Conservation (phyloP, 2,888 invertebrate species). For the Eubasilissa splendida region DNA sequence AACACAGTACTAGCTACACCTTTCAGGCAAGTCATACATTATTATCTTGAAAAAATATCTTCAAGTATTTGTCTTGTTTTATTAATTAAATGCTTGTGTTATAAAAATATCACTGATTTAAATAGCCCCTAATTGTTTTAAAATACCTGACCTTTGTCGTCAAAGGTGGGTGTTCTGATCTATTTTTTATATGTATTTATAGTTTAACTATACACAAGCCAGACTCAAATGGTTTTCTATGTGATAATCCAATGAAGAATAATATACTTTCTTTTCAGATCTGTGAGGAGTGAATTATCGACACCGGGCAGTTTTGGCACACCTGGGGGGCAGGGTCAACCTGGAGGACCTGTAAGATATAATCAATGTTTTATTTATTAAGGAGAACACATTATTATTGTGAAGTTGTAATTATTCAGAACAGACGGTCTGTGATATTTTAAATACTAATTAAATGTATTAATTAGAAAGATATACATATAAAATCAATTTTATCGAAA, state of each 20-base stretch:
- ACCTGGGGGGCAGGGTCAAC: conserved; percentile 65
- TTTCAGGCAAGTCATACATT: conserved; percentile 71
- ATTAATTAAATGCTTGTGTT: not conserved
- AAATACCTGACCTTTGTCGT: not conserved
- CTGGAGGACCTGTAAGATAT: conserved; percentile 45
- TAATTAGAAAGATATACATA: too few relatives aligned
- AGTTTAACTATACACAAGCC: too few relatives aligned
- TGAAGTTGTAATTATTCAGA: too few relatives aligned
- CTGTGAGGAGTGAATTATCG: conserved; percentile 77
- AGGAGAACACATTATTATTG: too few relatives aligned
- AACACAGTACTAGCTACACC: conserved; percentile 94
- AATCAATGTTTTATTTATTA: too few relatives aligned
- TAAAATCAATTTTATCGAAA: too few relatives aligned
- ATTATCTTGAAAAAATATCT: conserved; percentile 55
- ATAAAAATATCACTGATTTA: not conserved
- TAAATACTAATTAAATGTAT: too few relatives aligned
- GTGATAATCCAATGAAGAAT: not conserved
- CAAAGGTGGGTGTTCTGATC: not conserved
- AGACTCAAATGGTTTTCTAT: too few relatives aligned
- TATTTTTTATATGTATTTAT: too few relatives aligned
- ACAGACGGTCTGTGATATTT: too few relatives aligned
- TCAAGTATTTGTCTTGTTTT: conserved; percentile 44
- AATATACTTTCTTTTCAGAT: conserved; percentile 64
- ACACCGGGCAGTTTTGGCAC: conserved; percentile 75
- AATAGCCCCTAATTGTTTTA: not conserved